Conservation (phyloP, 2,113 vertebrate genomes). For the Tonatia bakeri region DNA sequence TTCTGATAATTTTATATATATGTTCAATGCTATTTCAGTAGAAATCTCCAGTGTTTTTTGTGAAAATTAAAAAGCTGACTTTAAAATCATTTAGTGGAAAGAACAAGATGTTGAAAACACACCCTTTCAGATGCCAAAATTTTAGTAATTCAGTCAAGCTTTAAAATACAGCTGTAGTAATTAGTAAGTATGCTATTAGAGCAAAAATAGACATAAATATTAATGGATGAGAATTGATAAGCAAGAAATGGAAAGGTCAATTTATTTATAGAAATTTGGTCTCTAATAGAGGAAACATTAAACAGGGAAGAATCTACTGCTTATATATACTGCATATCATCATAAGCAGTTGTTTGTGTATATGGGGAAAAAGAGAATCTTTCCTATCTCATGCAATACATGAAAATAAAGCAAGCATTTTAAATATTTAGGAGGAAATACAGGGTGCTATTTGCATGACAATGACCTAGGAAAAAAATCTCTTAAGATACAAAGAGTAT, state of each 20-base stretch:
- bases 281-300: not conserved
- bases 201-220: not conserved
- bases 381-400: not conserved
- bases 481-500: not conserved
- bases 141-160: not conserved
- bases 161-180: not conserved
- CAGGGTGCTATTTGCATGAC: not conserved
- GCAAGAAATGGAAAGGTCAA: not conserved
- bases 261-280: not conserved
- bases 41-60: not conserved
- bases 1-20: not conserved
- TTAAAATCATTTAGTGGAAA: constrained; percentile 8
- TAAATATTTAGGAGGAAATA: not conserved
- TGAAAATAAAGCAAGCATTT: not conserved
- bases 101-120: not conserved
- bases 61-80: not conserved
- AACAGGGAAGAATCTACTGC: not conserved
- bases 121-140: not conserved
- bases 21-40: not conserved
- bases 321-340: not conserved
- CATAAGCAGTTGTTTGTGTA: no score
- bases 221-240: not conserved
- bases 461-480: not conserved
- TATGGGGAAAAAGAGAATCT: not conserved
- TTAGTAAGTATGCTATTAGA: not conserved